These are phyloP conservation scores for Prionailurus viverrinus DNA, from an alignment of 2,113 vertebrate species.

Conservation along the genomic window DNA sequence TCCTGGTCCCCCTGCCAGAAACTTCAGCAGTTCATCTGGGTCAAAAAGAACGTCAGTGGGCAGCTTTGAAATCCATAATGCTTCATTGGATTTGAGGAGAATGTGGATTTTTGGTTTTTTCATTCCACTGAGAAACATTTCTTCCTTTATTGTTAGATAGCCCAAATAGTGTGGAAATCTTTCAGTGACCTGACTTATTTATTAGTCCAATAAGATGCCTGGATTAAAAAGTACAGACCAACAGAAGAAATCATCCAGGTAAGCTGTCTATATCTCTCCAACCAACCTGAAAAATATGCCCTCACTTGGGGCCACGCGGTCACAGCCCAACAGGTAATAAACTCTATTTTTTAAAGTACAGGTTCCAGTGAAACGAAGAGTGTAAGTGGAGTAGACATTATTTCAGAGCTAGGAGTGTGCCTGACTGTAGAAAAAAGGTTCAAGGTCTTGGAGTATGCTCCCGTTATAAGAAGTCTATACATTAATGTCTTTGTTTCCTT, in stretches of 20 bases:
- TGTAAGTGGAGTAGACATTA: not conserved
- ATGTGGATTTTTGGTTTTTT: not conserved
- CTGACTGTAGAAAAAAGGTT: not conserved
- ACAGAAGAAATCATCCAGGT: conserved; percentile 31
- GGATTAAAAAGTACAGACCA: conserved; percentile 16
- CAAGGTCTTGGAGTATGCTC: not conserved
- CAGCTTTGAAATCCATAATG: not conserved
- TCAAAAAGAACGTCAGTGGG: not conserved
- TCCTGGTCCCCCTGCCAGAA: not conserved
- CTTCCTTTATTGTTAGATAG: conserved; percentile 28
- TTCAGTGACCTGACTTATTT: not conserved
- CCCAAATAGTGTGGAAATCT: not conserved
- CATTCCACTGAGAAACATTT: not conserved
- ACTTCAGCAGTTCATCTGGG: not conserved
- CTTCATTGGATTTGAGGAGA: not conserved
- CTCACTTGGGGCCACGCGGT: not conserved
- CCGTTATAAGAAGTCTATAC: not conserved
- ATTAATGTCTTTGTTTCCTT: not conserved
- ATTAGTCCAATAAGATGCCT: not conserved
- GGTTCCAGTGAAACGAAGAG: conserved; percentile 13
- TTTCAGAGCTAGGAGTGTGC: not conserved
- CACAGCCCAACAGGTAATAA: not conserved
- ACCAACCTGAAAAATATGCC: not conserved
- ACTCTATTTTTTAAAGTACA: not conserved
- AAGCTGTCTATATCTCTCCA: not conserved